phyloP scores from a whole-genome alignment of 23 tunicate genomes.

The Corella eumyota region DNA sequence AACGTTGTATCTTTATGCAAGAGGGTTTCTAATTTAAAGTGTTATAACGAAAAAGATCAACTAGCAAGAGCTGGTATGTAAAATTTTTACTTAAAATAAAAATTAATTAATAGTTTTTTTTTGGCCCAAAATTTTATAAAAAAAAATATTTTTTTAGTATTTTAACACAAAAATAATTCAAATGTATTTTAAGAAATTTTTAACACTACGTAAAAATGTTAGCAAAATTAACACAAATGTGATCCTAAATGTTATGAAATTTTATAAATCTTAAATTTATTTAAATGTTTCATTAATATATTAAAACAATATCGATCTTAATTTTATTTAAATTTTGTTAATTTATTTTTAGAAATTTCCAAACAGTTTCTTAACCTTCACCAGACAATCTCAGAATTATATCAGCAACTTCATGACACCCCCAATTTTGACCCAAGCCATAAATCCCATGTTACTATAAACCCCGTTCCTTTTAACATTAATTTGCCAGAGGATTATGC shows the following conservation, averaged over 20 bases:
- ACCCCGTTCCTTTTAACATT: constrained; percentile 1
- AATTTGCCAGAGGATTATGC: constrained; percentile 70
- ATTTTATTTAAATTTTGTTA: too few species aligned
- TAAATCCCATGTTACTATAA: neutral
- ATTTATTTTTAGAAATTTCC: constrained; percentile 32
- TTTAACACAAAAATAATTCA: neutral
- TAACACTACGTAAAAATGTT: too few species aligned
- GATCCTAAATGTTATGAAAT: too few species aligned
- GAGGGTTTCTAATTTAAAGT: constrained; percentile 30
- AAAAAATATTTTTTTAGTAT: neutral
- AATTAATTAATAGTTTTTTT: too few species aligned
- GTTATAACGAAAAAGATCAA: constrained; percentile 24
- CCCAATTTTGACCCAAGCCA: too few species aligned
- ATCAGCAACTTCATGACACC: constrained; percentile 12
- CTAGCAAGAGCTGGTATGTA: constrained; percentile 57
- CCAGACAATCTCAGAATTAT: constrained; percentile 14
- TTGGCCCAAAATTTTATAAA: neutral
- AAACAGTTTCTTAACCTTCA: constrained; percentile 34
- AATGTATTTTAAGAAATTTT: neutral
- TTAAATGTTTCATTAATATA: too few species aligned
- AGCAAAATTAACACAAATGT: too few species aligned
- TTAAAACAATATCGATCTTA: too few species aligned
- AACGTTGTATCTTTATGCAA: constrained; percentile 38
- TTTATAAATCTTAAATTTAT: too few species aligned
- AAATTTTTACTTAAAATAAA: too few species aligned